Base-by-base conservation (phyloP, 2,888 invertebrate genomes). In the Galerucella calmariensis region DNA sequence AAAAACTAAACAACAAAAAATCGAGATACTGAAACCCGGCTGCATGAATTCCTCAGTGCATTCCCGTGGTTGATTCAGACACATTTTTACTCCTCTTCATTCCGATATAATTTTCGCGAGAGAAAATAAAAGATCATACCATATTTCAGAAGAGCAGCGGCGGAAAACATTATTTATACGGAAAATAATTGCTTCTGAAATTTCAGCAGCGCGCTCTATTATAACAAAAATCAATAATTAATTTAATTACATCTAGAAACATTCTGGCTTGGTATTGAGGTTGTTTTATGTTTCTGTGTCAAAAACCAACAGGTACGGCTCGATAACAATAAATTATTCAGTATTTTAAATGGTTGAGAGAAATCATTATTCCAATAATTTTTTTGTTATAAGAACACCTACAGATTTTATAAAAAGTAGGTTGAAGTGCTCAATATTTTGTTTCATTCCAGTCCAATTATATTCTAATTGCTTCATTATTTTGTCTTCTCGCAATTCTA, bases 101-200 rank as follows among this genome's bases (percentile, higher is more conserved):
- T 65, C 65, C 46, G 48, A 46, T 56, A 72, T 72, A 72, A 72
- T 66, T 67, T 41, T 68, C 53, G 9, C 62, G n/a, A 14, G 53
- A 62, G 41, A 72, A 67, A 72, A 67, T 51, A 66, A 16, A 41
- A 67, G 61, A 61, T 41, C 9, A 67, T 41, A 35, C 71, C 66
- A 69, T 74, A 76, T 72, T 71, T 74, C 53, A 69, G 20, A 41
- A 46, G 46, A 61, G 44, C 20, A 56, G 20, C 24, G 35, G 51
- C 46, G 63, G 68, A 67, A 72, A 73, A 66, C 67, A 62, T 62
- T 76, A 74, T 74, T 74, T 76, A 67, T 69, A 65, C 65, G 65
- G 35, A 67, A 63, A 76, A 69, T 76, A 74, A 76, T 74, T 72
- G 73, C 73, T 65, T 68, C 73, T 73, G 76, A 73, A 73, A 58